These are phyloP conservation scores for Erebia ligea DNA, from an alignment of 2,888 invertebrate species.

Conservation along the genomic window DNA sequence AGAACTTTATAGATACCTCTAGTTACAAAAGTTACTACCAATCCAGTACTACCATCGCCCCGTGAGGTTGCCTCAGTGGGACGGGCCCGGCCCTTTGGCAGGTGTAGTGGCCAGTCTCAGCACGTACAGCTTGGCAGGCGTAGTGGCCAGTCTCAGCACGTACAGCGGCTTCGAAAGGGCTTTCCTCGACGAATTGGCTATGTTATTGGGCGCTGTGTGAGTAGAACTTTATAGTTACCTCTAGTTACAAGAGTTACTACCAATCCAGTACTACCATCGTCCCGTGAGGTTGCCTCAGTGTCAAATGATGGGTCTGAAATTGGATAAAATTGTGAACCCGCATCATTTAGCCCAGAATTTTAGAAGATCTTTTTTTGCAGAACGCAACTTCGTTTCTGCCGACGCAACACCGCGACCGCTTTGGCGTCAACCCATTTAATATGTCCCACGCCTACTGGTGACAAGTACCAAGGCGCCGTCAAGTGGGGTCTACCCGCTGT, in stretches of 20 bases:
- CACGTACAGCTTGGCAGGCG: slow-evolving; percentile 87
- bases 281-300: slow-evolving; percentile 80
- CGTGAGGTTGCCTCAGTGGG: slow-evolving; percentile 70
- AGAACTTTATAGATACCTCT: not conserved
- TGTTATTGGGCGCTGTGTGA: slow-evolving; percentile 79
- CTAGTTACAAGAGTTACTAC: not conserved
- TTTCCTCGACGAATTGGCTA: too few relatives aligned
- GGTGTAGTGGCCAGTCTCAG: slow-evolving; percentile 92
- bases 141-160: slow-evolving; percentile 91
- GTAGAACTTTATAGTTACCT: slow-evolving; percentile 42
- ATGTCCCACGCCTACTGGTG: slow-evolving; percentile 88
- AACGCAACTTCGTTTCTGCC: slow-evolving; percentile 74
- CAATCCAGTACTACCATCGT: too few relatives aligned
- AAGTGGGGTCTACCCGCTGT: slow-evolving; percentile 95
- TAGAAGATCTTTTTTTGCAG: slow-evolving; percentile 46
- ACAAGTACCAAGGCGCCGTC: slow-evolving; percentile 91
- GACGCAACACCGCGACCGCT: slow-evolving; percentile 71
- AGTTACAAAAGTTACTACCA: slow-evolving; percentile 77
- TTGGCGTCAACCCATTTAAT: slow-evolving; percentile 91
- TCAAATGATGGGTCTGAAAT: too few relatives aligned
- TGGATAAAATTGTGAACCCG: too few relatives aligned
- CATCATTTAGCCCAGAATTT: not conserved
- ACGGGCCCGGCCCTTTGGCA: slow-evolving; percentile 77
- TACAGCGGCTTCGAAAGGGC: slow-evolving; percentile 63
- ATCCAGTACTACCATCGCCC: slow-evolving; percentile 89